Base-by-base conservation (phyloP, 2,113 vertebrate species). In the Datnioides undecimradiatus region DNA sequence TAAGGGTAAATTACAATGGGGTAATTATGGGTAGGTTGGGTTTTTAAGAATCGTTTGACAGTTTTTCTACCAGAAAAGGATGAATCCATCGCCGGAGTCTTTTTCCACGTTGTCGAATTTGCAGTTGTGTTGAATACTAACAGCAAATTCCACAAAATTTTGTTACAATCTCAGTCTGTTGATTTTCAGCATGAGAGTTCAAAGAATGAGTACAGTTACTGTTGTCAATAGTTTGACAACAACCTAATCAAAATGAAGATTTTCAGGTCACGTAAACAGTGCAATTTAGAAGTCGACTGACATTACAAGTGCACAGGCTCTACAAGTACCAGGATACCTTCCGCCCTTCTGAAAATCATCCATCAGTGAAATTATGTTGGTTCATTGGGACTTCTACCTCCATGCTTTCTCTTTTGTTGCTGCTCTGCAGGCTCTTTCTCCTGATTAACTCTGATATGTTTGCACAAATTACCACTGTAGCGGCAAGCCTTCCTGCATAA, bases 361-460 rank as follows among this genome's bases (percentile, higher is more conserved):
- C 65, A 60, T 73, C 41, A 66, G 45, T 71, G 59, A 72, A 79
- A 66, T 66, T 11, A 16, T 17, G 12, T 49, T 27, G 48, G 14
- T 60, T 52, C 21, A 55, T 29, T 46, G n/a, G 31, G 59, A 60
- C 52, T 36, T 59, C 54, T 64, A 27, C n/a, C 40, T 31, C 33
- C 31, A 23, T 2, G 13, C 5, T 55, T 3, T 43, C 21, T 36
- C 7, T 19, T 41, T 74, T 83, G 40, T 65, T 73, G 41, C 46
- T 21, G 29, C 77, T 71, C 65, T 68, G 21, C 23, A 51, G 60
- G 58, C 54, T 74, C 31, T 55, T 58, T 65, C 60, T 60, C 40
- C 68, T 79, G 75, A 87, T 84, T 84, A 84, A 64, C 73, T 76
- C 69, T 46, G 62, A 74, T 60, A 67, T 74, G 52, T 79, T 87